These are phyloP conservation scores for Nixonia krombeini DNA, from an alignment of 1,140 invertebrate genomes.

Conservation along the genomic window DNA sequence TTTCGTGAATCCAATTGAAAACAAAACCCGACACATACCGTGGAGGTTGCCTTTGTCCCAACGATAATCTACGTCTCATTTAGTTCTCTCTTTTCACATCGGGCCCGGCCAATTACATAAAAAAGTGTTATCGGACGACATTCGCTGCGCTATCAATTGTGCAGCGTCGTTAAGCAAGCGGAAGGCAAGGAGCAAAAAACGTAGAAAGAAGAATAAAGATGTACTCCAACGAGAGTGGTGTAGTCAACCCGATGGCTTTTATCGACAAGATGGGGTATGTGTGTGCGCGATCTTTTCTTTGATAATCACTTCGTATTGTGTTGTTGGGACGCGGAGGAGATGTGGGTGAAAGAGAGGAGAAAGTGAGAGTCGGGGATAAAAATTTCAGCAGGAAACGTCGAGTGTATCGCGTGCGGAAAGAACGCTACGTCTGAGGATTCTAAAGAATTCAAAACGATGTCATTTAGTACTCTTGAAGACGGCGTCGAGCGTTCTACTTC, in stretches of 20 bases:
- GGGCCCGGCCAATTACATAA: constrained; percentile 17
- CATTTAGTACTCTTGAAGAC: constrained; percentile 14
- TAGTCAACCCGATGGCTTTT: constrained; percentile 61
- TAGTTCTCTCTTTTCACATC: constrained; percentile 7
- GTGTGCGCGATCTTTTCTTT: constrained; percentile 56
- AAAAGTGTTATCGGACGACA: constrained; percentile 10
- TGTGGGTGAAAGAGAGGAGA: constrained; percentile 18
- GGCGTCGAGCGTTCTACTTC: not conserved
- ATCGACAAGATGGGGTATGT: constrained; percentile 58
- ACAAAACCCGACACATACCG: constrained; percentile 2
- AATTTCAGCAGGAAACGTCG: constrained; percentile 25
- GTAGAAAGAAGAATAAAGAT: constrained; percentile 46
- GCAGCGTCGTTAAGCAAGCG: constrained; percentile 28
- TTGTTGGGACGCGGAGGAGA: constrained; percentile 31
- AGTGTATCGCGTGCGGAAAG: constrained; percentile 9
- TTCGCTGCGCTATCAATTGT: constrained; percentile 32
- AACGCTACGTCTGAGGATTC: constrained; percentile 9
- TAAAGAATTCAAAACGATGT: constrained; percentile 18
- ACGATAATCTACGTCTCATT: constrained; percentile 5
- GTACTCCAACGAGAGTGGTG: constrained; percentile 58
- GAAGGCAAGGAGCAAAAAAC: constrained; percentile 22
- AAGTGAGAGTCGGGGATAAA: constrained; percentile 18
- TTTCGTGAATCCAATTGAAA: not conserved
- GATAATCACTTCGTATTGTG: constrained; percentile 59
- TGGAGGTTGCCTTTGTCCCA: not conserved